These are phyloP conservation scores for Lissocephala sabroskyi DNA, from an alignment of 2,888 invertebrate genomes.

Conservation along the genomic window DNA sequence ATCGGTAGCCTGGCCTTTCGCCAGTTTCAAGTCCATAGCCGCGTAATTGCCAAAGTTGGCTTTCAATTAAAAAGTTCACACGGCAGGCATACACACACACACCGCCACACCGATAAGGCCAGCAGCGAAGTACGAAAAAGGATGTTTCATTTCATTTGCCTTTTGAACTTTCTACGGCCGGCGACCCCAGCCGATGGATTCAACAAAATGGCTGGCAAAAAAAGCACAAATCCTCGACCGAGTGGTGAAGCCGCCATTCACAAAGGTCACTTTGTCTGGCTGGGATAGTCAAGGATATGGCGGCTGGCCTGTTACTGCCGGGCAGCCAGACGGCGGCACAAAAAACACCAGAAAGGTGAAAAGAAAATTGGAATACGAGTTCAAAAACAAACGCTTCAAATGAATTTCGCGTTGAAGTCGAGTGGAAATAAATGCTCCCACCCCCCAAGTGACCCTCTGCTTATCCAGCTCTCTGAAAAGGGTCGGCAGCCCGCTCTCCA, in stretches of 20 bases:
- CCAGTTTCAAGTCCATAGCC: conserved; percentile 42
- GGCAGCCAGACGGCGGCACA: conserved; percentile 13
- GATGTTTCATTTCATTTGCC: conserved; percentile 33
- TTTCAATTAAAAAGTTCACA: conserved; percentile 62
- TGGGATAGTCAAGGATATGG: conserved; percentile 33
- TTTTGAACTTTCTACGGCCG: conserved; percentile 38
- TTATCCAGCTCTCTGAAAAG: too few relatives aligned
- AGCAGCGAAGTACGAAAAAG: background rate
- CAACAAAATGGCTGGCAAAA: too few relatives aligned
- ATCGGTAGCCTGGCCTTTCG: conserved; percentile 11
- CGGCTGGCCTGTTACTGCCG: background rate
- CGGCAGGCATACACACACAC: conserved; percentile 19
- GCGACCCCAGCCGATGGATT: conserved; percentile 15
- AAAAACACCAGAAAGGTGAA: background rate
- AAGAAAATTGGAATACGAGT: conserved; percentile 6
- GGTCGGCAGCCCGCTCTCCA: too few relatives aligned
- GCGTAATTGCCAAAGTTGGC: conserved; percentile 63
- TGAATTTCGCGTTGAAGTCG: conserved; percentile 6
- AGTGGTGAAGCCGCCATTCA: conserved; percentile 11
- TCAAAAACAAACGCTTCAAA: conserved; percentile 7
- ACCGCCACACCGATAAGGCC: background rate
- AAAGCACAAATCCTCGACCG: too few relatives aligned
- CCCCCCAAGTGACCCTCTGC: too few relatives aligned
- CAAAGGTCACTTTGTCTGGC: conserved; percentile 51
- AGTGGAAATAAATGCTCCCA: conserved; percentile 41